Conservation (phyloP, 2,888 invertebrate genomes). For the Ennomos erosarius region DNA sequence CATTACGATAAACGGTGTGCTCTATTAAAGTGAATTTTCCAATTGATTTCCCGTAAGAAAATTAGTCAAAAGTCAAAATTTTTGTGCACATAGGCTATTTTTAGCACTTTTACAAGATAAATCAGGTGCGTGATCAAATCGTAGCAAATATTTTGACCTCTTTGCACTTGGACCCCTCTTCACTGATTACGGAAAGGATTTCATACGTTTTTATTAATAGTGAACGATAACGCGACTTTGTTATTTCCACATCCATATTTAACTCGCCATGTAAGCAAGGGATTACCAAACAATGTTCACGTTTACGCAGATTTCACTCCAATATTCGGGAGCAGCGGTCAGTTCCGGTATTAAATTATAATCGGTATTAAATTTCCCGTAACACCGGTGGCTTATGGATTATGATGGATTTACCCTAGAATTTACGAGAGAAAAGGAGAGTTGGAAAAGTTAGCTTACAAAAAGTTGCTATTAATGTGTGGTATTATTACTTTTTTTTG, state of each 20-base stretch:
- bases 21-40: too few relatives aligned
- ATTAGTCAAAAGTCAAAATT: too few relatives aligned
- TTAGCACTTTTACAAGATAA: too few relatives aligned
- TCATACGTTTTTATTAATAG: too few relatives aligned
- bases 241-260: constrained; percentile 22
- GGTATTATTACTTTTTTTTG: too few relatives aligned
- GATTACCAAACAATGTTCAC: constrained; percentile 31
- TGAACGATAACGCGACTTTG: not conserved
- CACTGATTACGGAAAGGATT: too few relatives aligned
- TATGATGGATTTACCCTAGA: constrained; percentile 27
- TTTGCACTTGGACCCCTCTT: too few relatives aligned
- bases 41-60: too few relatives aligned
- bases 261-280: constrained; percentile 20
- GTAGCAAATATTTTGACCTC: too few relatives aligned
- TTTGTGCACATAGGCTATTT: too few relatives aligned
- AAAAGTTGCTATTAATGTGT: too few relatives aligned
- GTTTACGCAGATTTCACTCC: constrained; percentile 26
- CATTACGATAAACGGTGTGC: constrained; percentile 40
- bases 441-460: constrained; percentile 9
- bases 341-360: constrained; percentile 40
- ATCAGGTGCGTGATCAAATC: too few relatives aligned
- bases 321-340: constrained; percentile 36
- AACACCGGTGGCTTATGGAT: constrained; percentile 34
- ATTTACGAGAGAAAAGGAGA: constrained; percentile 16
- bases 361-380: constrained; percentile 37